Evolutionary conservation across 2,797 vertebrate genomes (phyloP), one percentile per base, ranked within the genome.

Genomic region (Labeo calbasu): DNA sequence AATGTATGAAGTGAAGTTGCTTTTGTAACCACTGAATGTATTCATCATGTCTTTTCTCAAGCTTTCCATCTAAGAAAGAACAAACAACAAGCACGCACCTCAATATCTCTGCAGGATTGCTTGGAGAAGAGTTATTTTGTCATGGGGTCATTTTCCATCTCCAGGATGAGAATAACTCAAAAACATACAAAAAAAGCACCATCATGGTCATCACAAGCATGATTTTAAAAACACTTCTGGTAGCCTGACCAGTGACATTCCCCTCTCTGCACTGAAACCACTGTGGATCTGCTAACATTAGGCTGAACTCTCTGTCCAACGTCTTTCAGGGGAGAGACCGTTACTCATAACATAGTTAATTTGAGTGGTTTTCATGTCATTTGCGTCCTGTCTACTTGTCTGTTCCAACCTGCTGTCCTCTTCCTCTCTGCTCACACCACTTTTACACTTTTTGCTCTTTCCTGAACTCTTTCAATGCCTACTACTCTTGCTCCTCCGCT

Each of bases 361-460:
- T 36, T 66, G 15, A 66, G 15, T 10, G 63, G 28, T 11, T 66
- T 8, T 36, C 28, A 66, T 66, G 28, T 66, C 15, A 36, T 66
- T 66, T 36, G 28, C 15, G 0, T 36, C 28, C 15, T 66, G 15
- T 61, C 15, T 57, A 50, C 76, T 71, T 59, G 82, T 81, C 66
- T 65, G 57, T 83, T 66, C 50, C 57, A 57, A 17, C 28, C 3
- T 66, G 28, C 15, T 19, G 8, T 36, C 28, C 63, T 66, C 28
- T 36, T 55, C 36, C 17, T 15, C 15, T 78, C 40, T 69, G 43
- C 79, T 73, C 32, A 83, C 36, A 65, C 36, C 48, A 50, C 19
- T 36, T 19, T 66, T 19, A 57, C 36, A 17, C 21, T 23, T 65
- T 23, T 48, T 50, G n/a, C 36, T 43, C 80, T 50, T 25, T 43